phyloP scores from a whole-genome alignment of 2,113 vertebrate genomes.

The Neodon shergylaensis region DNA sequence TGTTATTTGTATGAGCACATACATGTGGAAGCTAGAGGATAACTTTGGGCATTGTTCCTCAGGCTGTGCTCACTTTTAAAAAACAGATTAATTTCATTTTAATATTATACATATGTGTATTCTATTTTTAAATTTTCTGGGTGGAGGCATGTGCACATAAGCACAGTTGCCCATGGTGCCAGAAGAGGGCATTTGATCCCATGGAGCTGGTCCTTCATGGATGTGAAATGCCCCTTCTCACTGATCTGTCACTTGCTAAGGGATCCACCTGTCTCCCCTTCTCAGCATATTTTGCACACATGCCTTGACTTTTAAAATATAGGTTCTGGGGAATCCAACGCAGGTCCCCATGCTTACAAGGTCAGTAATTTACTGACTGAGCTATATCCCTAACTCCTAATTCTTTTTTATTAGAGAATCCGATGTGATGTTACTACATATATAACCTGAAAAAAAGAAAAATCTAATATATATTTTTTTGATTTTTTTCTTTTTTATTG shows the following conservation, averaged over 20 bases:
- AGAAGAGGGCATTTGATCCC: not conserved
- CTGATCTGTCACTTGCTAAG: not conserved
- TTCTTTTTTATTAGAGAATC: not conserved
- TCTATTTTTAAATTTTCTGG: not conserved
- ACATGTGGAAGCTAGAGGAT: not conserved
- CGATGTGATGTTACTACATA: not conserved
- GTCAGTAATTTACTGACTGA: not conserved
- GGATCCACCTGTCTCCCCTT: not conserved
- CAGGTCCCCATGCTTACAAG: not conserved
- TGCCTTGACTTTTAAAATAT: not conserved
- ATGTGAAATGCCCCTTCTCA: not conserved
- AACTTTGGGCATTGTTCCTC: not conserved
- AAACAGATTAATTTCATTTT: not conserved
- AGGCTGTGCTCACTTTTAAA: not conserved
- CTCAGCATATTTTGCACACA: not conserved
- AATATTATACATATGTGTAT: not conserved
- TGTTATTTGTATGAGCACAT: not conserved
- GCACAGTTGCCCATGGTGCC: not conserved
- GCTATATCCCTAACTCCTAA: too few species aligned
- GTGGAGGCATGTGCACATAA: too few species aligned
- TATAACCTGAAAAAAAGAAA: not conserved
- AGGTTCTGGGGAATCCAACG: not conserved
- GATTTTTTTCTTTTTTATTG: too few species aligned
- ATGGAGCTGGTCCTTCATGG: not conserved
- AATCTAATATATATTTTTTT: too few species aligned